phyloP scores from a whole-genome alignment of 2,797 vertebrate genomes.

The Aphelocoma californica region DNA sequence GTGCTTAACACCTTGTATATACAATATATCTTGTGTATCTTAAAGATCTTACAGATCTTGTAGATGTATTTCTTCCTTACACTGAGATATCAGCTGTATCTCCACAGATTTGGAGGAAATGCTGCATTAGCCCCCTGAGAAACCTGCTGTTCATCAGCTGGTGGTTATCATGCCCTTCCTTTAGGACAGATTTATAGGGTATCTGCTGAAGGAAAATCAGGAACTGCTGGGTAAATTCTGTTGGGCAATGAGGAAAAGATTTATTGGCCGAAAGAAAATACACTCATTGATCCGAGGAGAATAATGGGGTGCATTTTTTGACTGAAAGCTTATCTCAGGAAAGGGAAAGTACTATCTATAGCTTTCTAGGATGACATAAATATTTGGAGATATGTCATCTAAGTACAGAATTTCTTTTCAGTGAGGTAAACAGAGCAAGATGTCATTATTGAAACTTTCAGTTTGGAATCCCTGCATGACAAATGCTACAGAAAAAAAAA shows the following conservation, averaged over 20 bases:
- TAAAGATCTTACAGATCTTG: neutral
- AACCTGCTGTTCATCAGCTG: neutral
- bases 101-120: neutral
- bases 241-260: neutral
- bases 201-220: neutral
- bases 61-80: neutral
- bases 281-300: neutral
- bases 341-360: neutral
- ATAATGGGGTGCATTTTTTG: neutral
- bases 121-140: neutral
- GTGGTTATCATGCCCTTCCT: neutral
- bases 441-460: neutral
- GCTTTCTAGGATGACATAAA: neutral
- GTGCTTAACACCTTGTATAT: neutral
- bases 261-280: neutral
- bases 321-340: neutral
- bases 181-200: neutral
- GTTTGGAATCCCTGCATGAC: neutral
- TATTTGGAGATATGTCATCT: neutral
- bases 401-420: neutral
- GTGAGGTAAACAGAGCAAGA: neutral
- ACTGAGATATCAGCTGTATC: neutral
- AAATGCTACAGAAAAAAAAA: neutral
- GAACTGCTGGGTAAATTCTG: neutral
- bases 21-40: neutral